Evolutionary conservation across 2,888 invertebrate species (phyloP), one percentile per base, ranked within the genome.

Genomic region (Fragum whitleyi): DNA sequence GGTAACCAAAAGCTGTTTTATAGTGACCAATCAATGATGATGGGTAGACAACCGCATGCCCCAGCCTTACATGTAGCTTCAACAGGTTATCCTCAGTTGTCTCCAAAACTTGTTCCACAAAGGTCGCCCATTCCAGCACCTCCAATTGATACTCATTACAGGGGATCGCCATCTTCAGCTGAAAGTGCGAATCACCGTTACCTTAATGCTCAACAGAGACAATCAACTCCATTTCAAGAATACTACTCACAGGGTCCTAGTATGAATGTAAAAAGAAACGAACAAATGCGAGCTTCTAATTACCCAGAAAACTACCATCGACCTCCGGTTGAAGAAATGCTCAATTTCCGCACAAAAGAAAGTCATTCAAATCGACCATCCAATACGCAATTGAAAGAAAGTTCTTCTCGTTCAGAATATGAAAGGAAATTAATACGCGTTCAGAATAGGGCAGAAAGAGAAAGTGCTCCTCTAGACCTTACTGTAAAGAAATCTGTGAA

Each of bases 381-480:
- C 32, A 47, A 47, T 9, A 47, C 14, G 47, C 47, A 19, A 9
- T 14, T 47, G 47, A 47, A 14, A 14, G 47, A 47, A 2, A 47
- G n/a, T 47, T 5, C n/a, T 19, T 9, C 5, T 9, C 5, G 47
- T 9, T 14, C 47, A 47, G 47, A 47, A 19, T 47, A 47, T 47
- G 47, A 47, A 14, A n/a, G 16, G 7, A 47, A 14, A n/a, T 19
- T 47, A 3, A n/a, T 47, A 3, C 19, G 47, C 2, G 47, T 5
- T 19, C 47, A 47, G n/a, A 16, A 47, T 9, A 47, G 16, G 14
- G 7, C 14, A 1, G 65, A 65, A 23, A 65, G 2, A 14, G 65
- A 65, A 23, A 6, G 36, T 26, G 75, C 77, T 28, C 85, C 85
- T 36, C 76, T 89, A 21, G 89, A 89, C 77, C 74, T 89, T 2